Conservation (phyloP, 2,888 invertebrate species). For the Papilio demoleus region DNA sequence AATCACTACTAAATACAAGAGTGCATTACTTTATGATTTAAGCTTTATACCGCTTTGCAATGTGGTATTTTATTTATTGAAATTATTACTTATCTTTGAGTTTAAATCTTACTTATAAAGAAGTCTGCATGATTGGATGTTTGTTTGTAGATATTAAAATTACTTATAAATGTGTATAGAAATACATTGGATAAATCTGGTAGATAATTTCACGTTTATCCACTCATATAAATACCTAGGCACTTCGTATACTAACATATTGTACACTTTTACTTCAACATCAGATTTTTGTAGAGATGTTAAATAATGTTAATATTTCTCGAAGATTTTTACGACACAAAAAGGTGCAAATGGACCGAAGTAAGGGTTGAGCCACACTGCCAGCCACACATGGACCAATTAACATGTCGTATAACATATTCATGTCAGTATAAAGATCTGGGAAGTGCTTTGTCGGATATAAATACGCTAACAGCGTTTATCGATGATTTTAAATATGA, state of each 20-base stretch:
- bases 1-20: conserved; percentile 1
- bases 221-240: too few relatives aligned
- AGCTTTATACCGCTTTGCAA: not conserved
- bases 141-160: too few relatives aligned
- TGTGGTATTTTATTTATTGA: not conserved
- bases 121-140: too few relatives aligned
- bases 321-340: conserved; percentile 34
- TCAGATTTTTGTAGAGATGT: conserved; percentile 8
- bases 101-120: too few relatives aligned
- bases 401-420: conserved; percentile 57
- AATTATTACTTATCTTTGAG: too few relatives aligned
- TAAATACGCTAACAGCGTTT: conserved; percentile 50
- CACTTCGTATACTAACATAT: not conserved
- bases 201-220: too few relatives aligned
- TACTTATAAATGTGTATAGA: too few relatives aligned
- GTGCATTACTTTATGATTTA: not conserved
- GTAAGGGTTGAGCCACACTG: conserved; percentile 57
- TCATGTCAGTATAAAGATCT: conserved; percentile 53
- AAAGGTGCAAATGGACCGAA: conserved; percentile 60
- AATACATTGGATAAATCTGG: too few relatives aligned
- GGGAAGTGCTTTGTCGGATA: conserved; percentile 43
- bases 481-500: conserved; percentile 37
- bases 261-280: not conserved
- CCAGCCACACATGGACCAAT: conserved; percentile 52
- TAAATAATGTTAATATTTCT: conserved; percentile 32